A percentile compares a stretch with the other conserved stretches of the same genome.
Evolutionary conservation across 2,797 vertebrate genomes (phyloP).

Genomic region (Lepidocolaptes lacrymiger): DNA sequence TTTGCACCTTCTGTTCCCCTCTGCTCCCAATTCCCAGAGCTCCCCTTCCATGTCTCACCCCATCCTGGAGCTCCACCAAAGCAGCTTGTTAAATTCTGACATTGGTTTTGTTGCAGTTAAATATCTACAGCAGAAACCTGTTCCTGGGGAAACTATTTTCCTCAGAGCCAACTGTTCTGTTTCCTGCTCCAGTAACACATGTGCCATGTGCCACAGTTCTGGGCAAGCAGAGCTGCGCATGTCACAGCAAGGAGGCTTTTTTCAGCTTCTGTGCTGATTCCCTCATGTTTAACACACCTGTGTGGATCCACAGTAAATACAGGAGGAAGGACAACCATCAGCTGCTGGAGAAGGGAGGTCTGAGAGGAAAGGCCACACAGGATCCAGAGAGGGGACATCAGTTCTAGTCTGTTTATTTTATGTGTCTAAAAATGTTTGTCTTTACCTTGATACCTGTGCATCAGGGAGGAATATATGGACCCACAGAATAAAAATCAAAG

Average conservation of each 20-base stretch:
- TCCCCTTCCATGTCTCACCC: background rate
- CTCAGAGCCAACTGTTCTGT: background rate
- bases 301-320: fast-evolving
- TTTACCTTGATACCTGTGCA: background rate
- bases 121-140: background rate
- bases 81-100: background rate
- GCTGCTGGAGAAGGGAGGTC: background rate
- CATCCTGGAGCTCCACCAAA: background rate
- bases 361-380: background rate
- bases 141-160: background rate
- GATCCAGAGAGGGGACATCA: background rate
- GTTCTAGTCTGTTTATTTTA: too few species aligned
- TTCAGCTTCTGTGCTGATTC: background rate
- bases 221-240: background rate
- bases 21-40: background rate
- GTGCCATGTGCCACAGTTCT: fast-evolving
- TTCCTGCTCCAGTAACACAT: background rate
- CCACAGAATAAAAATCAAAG: background rate
- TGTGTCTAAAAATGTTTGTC: background rate
- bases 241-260: background rate
- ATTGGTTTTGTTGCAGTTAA: background rate
- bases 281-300: fast-evolving
- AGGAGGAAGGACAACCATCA: fast-evolving
- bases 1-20: background rate
- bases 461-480: background rate